Base-by-base conservation (phyloP, 2,797 vertebrate genomes). In the Chelonia mydas region DNA sequence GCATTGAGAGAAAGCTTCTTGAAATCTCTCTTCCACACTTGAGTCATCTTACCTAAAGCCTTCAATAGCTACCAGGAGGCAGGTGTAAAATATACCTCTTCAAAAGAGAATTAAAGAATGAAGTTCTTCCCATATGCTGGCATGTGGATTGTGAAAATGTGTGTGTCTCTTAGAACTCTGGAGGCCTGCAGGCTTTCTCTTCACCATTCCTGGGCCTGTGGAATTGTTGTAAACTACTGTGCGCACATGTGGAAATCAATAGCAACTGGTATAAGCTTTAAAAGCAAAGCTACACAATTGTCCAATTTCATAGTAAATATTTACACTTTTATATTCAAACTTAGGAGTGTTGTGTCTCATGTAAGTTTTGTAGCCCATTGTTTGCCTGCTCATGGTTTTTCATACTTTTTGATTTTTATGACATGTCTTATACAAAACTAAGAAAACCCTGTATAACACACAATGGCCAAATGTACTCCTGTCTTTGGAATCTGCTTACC, bases 111-210 rank as follows among this genome's bases (percentile, higher is more conserved):
- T 94, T 65, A 92, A 95, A 96, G 87, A 85, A 84, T 94, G 77
- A 90, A 78, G 89, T 84, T 89, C 87, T 88, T 97, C 98, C 98
- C 98, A 98, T 98, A 83, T 98, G 98, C 98, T 98, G 98, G 97
- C 98, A 97, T 96, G 88, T 98, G 98, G 98, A 97, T 95, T 95
- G 89, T 86, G 81, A 92, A 96, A 96, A 95, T 93, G 94, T 88
- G 11, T 16, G 49, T 92, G 33, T 95, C 92, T 95, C 92, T 94
- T 90, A 87, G 81, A 96, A 94, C 95, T 95, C 91, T 96, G 93
- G 68, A 93, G 81, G 93, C 84, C 91, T 88, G 90, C 68, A 3
- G 87, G 90, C 93, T 96, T 96, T 94, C 87, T 96, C 92, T 83
- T 84, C 81, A 89, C 86, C 74, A 5, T 90, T 89, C 95, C 91